Conservation (phyloP, 2,888 invertebrate species). For the Microplitis manilae region DNA sequence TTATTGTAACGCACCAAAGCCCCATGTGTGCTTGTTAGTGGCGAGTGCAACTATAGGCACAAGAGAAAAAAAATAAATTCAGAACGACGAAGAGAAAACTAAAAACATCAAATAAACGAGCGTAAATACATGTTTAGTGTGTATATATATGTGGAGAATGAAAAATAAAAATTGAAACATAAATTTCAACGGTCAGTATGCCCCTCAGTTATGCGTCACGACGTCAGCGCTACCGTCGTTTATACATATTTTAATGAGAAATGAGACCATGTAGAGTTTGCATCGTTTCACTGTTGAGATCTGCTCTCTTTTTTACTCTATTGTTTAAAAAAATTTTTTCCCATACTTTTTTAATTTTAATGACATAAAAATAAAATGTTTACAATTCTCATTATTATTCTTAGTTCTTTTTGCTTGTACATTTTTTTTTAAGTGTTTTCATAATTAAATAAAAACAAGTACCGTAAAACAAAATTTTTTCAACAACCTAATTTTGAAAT, state of each 20-base stretch:
- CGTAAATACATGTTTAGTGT: neutral
- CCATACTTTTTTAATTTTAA: neutral
- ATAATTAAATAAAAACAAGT: neutral
- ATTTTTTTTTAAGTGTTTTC: neutral
- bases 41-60: no score
- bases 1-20: neutral
- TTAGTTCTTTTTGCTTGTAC: neutral
- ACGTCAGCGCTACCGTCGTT: conserved; percentile 21
- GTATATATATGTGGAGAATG: conserved; percentile 2
- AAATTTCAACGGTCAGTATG: conserved; percentile 46
- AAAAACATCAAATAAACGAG: neutral
- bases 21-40: neutral
- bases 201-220: conserved; percentile 42
- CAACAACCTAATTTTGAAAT: neutral
- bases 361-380: neutral
- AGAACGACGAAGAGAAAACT: neutral
- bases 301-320: neutral
- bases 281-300: conserved; percentile 22
- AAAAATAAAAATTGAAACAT: conserved; percentile 48
- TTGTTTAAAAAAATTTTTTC: neutral
- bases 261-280: conserved; percentile 36
- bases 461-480: neutral
- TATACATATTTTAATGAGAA: conserved; percentile 42
- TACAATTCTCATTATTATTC: neutral
- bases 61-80: neutral